Evolutionary conservation across 2,888 invertebrate genomes (phyloP).

Genomic region (Pristionchus japonicus): DNA sequence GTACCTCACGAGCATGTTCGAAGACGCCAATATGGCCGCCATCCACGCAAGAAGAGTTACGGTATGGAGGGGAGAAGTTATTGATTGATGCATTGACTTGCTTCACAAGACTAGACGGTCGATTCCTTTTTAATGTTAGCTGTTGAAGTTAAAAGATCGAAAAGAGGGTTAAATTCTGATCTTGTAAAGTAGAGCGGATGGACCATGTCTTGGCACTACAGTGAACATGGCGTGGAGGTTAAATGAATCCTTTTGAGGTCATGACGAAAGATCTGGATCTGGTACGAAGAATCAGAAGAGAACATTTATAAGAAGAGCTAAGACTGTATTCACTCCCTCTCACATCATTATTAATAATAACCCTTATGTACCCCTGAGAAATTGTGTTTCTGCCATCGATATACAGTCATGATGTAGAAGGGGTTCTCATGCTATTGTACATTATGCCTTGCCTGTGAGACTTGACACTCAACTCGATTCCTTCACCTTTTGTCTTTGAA

Average conservation of each 20-base stretch:
- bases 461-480: not conserved
- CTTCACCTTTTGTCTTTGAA: not conserved
- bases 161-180: no score
- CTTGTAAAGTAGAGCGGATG: no score
- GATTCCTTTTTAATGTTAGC: no score
- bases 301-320: not conserved
- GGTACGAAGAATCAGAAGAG: slow-evolving; percentile 23
- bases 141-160: no score
- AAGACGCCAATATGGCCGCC: slow-evolving; percentile 43
- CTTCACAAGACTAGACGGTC: no score
- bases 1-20: slow-evolving; percentile 14
- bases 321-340: no score
- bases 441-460: not conserved
- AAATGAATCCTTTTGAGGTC: not conserved
- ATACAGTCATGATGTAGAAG: not conserved
- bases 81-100: no score
- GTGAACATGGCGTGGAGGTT: not conserved
- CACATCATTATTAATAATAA: no score
- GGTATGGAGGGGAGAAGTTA: no score
- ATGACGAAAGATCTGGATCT: slow-evolving; percentile 36
- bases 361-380: no score
- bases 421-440: not conserved
- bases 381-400: not conserved
- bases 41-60: slow-evolving; percentile 43
- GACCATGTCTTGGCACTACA: no score